A percentile compares a stretch with the other conserved stretches of the same genome.
phyloP scores from a whole-genome alignment of 2,113 vertebrate species.

The Myrmecobius fasciatus region DNA sequence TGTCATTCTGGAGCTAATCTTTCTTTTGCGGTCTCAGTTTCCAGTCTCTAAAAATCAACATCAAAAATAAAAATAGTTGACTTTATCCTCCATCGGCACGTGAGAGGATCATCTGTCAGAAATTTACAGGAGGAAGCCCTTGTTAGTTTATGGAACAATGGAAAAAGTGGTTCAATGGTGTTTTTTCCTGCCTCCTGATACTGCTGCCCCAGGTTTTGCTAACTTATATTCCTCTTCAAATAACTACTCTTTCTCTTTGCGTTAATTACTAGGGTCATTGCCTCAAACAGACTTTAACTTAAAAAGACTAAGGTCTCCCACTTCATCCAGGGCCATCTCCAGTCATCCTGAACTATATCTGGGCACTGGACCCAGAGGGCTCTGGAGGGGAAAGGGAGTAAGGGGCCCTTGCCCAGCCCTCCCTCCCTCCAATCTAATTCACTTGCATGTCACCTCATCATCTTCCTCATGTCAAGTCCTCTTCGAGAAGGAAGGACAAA shows the following conservation, averaged over 20 bases:
- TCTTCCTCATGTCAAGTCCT: too few species aligned
- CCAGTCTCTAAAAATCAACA: background rate
- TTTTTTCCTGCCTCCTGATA: background rate
- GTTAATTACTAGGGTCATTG: constrained; percentile 87
- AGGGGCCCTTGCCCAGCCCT: too few species aligned
- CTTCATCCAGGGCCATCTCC: too few species aligned
- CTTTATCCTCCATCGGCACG: background rate
- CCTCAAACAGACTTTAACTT: too few species aligned
- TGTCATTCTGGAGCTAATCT: background rate
- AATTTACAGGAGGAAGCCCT: background rate
- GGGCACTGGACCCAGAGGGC: too few species aligned
- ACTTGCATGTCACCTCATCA: too few species aligned
- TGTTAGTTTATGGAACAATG: background rate
- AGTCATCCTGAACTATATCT: too few species aligned
- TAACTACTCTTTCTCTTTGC: background rate
- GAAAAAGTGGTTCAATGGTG: background rate
- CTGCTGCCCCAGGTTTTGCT: rapidly evolving
- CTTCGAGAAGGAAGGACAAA: too few species aligned
- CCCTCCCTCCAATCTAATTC: too few species aligned
- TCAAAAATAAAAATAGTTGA: background rate
- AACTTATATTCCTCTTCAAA: too few species aligned
- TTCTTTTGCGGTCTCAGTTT: background rate
- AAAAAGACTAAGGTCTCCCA: too few species aligned
- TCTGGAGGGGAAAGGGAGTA: too few species aligned
- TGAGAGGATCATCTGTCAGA: background rate